Evolutionary conservation across 1,140 invertebrate genomes (phyloP).

Genomic region (Neodiprion pinetum): DNA sequence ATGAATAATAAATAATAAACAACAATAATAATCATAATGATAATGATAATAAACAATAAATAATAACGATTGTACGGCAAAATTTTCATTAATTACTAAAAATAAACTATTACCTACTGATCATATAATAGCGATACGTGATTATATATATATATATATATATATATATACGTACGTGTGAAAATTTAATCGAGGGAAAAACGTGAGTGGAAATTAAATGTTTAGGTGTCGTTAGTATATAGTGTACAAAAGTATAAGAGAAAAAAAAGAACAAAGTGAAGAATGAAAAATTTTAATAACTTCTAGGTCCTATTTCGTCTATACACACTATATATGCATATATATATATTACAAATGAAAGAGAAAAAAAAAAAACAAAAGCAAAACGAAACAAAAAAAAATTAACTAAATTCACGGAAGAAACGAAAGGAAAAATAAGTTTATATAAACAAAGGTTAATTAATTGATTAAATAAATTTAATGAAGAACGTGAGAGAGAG

Average conservation of each 20-base stretch:
- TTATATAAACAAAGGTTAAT: too few species aligned
- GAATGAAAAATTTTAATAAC: constrained; percentile 59
- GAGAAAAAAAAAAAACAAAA: background rate
- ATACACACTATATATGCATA: constrained; percentile 23
- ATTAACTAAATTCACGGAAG: too few species aligned
- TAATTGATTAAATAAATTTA: too few species aligned
- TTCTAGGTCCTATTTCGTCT: constrained; percentile 63
- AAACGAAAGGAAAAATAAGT: too few species aligned
- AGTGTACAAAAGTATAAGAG: constrained; percentile 41
- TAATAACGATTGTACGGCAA: too few species aligned
- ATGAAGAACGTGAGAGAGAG: too few species aligned
- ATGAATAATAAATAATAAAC: background rate
- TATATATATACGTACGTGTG: too few species aligned
- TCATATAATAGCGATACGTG: background rate
- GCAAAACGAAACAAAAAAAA: background rate
- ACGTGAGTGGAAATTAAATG: constrained; percentile 62
- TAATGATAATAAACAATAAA: background rate
- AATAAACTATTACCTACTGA: too few species aligned
- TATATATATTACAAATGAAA: background rate
- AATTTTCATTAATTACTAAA: too few species aligned
- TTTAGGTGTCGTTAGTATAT: constrained; percentile 64
- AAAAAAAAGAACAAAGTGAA: constrained; percentile 40
- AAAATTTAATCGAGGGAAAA: too few species aligned
- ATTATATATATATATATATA: too few species aligned
- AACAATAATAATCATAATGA: background rate